Conservation (phyloP, 1,140 invertebrate species). For the Neelides sp. region DNA sequence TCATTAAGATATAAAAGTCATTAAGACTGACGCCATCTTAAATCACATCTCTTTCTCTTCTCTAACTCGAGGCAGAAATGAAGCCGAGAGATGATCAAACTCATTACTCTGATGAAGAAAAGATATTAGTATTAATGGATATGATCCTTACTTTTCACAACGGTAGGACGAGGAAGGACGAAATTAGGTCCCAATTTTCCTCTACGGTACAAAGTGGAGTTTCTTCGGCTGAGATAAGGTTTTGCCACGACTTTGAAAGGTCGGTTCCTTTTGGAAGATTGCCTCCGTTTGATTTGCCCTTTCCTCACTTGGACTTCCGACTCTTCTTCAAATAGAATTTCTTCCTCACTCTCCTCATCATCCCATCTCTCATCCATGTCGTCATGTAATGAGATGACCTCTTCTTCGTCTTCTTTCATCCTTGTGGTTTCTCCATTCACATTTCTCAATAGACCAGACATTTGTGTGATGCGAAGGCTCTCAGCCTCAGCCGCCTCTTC, state of each 20-base stretch:
- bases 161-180: slow-evolving; percentile 19
- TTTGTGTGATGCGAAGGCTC: slow-evolving; percentile 3
- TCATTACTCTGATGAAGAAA: too few relatives aligned
- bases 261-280: slow-evolving; percentile 12
- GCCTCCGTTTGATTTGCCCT: slow-evolving; percentile 1
- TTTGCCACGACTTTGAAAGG: slow-evolving; percentile 23
- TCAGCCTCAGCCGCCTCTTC: slow-evolving; percentile 6
- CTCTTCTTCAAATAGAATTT: background rate
- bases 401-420: slow-evolving; percentile 1
- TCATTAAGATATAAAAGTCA: too few relatives aligned
- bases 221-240: slow-evolving; percentile 12
- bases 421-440: background rate
- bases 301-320: background rate
- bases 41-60: too few relatives aligned
- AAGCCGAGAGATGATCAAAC: too few relatives aligned
- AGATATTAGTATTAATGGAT: background rate
- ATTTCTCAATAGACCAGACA: slow-evolving; percentile 2
- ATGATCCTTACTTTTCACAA: slow-evolving; percentile 24
- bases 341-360: slow-evolving; percentile 6
- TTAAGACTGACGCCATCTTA: too few relatives aligned
- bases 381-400: background rate
- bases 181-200: slow-evolving; percentile 27
- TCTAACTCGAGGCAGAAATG: too few relatives aligned
- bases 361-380: slow-evolving; percentile 3
- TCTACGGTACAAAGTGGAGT: slow-evolving; percentile 21